Conservation (phyloP, 2,888 invertebrate genomes). For the Octodonta nipae region DNA sequence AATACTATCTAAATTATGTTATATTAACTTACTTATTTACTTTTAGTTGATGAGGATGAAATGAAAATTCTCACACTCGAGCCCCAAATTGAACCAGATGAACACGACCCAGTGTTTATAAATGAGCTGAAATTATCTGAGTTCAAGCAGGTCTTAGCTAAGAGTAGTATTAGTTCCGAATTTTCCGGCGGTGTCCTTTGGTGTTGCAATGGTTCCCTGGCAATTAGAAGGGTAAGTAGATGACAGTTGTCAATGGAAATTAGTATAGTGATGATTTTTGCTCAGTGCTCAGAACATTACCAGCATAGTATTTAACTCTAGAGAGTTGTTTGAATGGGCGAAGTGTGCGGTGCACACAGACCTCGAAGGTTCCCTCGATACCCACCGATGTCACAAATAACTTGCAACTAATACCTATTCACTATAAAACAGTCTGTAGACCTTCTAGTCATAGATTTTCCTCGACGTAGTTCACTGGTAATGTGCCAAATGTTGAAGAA, state of each 20-base stretch:
- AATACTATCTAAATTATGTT: background rate
- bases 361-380: no score
- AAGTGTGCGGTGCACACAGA: no score
- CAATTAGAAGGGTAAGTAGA: constrained; percentile 61
- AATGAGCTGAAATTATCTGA: constrained; percentile 89
- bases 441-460: no score
- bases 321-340: no score
- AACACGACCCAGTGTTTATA: constrained; percentile 76
- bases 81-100: constrained; percentile 43
- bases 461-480: no score
- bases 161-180: constrained; percentile 68
- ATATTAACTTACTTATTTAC: background rate
- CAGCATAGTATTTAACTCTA: no score
- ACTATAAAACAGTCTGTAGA: no score
- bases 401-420: no score
- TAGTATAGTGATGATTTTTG: no score
- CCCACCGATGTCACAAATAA: no score
- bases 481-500: no score
- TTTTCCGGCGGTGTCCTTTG: constrained; percentile 84
- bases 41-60: constrained; percentile 38
- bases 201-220: constrained; percentile 84
- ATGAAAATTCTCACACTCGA: constrained; percentile 57
- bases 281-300: no score
- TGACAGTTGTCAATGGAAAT: background rate
- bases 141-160: constrained; percentile 67